These are phyloP conservation scores for Pelodytes ibericus DNA, from an alignment of 2,797 vertebrate species.

Conservation along the genomic window DNA sequence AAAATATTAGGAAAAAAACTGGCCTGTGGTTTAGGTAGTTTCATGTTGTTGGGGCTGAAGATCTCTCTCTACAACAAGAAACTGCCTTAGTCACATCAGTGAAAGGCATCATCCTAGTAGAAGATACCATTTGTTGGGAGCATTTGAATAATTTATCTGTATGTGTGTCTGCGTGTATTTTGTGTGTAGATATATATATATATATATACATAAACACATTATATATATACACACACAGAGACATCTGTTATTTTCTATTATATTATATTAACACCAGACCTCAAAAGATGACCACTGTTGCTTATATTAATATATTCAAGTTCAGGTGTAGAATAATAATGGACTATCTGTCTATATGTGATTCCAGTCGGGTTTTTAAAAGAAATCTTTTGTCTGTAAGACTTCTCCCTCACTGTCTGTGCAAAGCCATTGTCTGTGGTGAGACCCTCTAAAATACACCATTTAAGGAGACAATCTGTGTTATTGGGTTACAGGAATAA, in stretches of 20 bases:
- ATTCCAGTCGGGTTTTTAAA: background rate
- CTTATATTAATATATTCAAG: background rate
- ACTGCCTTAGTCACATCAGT: conserved; percentile 96
- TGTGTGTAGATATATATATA: background rate
- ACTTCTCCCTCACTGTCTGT: background rate
- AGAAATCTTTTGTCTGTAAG: background rate
- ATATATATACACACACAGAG: background rate
- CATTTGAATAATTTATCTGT: background rate
- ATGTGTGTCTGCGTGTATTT: background rate
- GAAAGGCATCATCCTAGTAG: conserved; percentile 78
- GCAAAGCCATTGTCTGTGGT: background rate
- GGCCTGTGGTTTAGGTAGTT: conserved; percentile 97
- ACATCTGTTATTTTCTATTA: background rate
- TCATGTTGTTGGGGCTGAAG: conserved; percentile 96
- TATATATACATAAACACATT: background rate
- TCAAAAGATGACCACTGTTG: background rate
- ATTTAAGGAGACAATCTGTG: background rate
- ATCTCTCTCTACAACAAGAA: conserved; percentile 93
- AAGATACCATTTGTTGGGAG: conserved; percentile 56
- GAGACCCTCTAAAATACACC: background rate
- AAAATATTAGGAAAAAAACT: conserved; percentile 76
- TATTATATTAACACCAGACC: background rate
- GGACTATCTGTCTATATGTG: background rate
- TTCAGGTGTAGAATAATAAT: conserved; percentile 8
- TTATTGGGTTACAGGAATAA: background rate